Base-by-base conservation (phyloP, 64 coral and sea anemone genomes). In the Actinia equina region DNA sequence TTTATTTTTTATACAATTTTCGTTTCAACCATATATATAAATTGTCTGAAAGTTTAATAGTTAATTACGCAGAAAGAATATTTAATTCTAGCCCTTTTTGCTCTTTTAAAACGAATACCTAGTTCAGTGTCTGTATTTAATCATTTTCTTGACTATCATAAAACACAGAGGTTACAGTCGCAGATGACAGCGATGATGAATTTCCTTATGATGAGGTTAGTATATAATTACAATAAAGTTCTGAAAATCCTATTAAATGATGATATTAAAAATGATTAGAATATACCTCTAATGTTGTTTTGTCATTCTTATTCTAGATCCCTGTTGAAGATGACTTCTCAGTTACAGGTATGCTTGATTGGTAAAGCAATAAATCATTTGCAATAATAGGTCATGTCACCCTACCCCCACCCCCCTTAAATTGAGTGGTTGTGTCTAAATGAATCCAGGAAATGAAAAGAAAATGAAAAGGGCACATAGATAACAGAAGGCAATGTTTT, bases 141-240 rank as follows among this genome's bases (percentile, higher is more conserved):
- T 49, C 46, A 49, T 49, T 49, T 77, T 23, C 61, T 92, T 91
- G 77, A 82, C 60, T 52, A 14, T 9, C 56, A 54, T 64, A 90
- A 25, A 63, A 84, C 57, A 88, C 79, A 98, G 95, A 98, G 64
- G 87, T 98, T 49, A 92, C 92, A 87, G 90, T 98, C 43, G 87
- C 90, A 41, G 96, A 98, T 46, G 93, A 94, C 57, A 94, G 92
- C 74, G 96, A 98, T 85, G 96, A 98, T 43, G 96, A 98, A 77
- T 98, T 98, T 89, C 64, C 90, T 6, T 98, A 98, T 83, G 96
- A 98, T 92, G 96, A 94, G 96, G 96, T 98, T 45, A 55, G 52
- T 92, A 27, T 17, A 37, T 30, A 30, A 41, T 2, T 5, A 9
- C 7, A 25, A 23, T 6, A 69, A 20, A 23, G 26, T 20, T n/a